Evolutionary conservation across 2,797 vertebrate genomes (phyloP).

Genomic region (Staurois parvus): DNA sequence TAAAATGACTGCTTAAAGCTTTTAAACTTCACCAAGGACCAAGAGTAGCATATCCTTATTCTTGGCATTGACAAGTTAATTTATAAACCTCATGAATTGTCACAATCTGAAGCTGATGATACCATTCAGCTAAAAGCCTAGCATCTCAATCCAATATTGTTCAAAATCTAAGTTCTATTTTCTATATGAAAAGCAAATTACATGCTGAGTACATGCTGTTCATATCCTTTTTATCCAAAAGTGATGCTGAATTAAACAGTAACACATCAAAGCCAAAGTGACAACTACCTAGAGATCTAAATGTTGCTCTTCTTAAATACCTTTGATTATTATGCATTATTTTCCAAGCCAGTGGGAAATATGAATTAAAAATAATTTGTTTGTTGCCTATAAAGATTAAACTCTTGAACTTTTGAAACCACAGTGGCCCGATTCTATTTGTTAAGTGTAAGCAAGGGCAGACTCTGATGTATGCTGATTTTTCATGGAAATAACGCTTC

Average conservation of each 20-base stretch:
- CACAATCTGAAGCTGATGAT: constrained; percentile 7
- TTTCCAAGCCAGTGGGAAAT: not conserved
- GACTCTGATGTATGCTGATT: not conserved
- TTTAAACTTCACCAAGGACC: constrained; percentile 7
- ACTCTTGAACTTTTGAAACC: not conserved
- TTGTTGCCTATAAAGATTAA: not conserved
- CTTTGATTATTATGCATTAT: not conserved
- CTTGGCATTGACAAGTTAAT: constrained; percentile 46
- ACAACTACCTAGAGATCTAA: not conserved
- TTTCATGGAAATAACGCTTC: too few species aligned
- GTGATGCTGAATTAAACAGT: constrained; percentile 32
- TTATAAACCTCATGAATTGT: constrained; percentile 26
- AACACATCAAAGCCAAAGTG: constrained; percentile 19
- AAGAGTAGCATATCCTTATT: not conserved
- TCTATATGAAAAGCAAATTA: constrained; percentile 47
- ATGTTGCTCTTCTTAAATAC: not conserved
- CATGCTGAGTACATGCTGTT: constrained; percentile 22
- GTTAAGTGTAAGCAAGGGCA: not conserved
- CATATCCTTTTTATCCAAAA: constrained; percentile 38
- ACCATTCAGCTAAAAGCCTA: constrained; percentile 32
- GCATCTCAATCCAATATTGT: constrained; percentile 37
- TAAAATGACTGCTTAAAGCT: constrained; percentile 30
- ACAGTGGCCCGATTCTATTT: not conserved
- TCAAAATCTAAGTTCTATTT: constrained; percentile 8
- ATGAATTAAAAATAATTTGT: not conserved